Conservation (phyloP, 1,140 invertebrate genomes). For the Dreissena rostriformis region DNA sequence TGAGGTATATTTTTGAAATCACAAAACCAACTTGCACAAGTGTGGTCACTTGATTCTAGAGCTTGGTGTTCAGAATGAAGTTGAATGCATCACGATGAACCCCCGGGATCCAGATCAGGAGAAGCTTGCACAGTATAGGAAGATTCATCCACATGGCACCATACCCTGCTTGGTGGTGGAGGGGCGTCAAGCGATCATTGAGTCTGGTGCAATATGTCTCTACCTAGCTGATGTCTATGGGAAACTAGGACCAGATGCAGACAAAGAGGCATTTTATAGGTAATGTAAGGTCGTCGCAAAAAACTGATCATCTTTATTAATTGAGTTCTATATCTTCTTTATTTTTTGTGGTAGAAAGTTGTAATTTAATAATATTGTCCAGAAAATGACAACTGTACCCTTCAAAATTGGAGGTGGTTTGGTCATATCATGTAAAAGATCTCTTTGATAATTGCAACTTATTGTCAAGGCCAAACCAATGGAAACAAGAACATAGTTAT, state of each 20-base stretch:
- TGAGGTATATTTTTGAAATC: too few relatives aligned
- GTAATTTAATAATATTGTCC: too few relatives aligned
- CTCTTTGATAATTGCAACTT: too few relatives aligned
- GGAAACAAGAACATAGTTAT: too few relatives aligned
- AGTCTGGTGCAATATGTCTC: constrained; percentile 72
- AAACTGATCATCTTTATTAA: too few relatives aligned
- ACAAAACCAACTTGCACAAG: too few relatives aligned
- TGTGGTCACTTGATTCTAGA: constrained; percentile 37
- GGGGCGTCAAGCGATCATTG: constrained; percentile 58
- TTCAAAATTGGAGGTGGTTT: too few relatives aligned
- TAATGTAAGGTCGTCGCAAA: constrained; percentile 7
- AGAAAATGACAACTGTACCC: too few relatives aligned
- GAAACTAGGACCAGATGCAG: constrained; percentile 60
- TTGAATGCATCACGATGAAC: constrained; percentile 50
- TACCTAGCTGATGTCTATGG: constrained; percentile 68
- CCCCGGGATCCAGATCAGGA: constrained; percentile 25
- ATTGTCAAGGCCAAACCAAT: too few relatives aligned
- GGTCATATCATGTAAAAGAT: too few relatives aligned
- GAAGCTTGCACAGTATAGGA: constrained; percentile 48
- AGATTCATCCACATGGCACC: constrained; percentile 65
- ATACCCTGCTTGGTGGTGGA: constrained; percentile 66
- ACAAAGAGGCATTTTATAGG: constrained; percentile 66
- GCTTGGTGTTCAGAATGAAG: constrained; percentile 47
- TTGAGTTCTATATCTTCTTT: too few relatives aligned
- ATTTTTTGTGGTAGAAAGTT: too few relatives aligned